These are phyloP conservation scores for Daboia siamensis DNA, from an alignment of 2,113 vertebrate genomes.

Conservation along the genomic window DNA sequence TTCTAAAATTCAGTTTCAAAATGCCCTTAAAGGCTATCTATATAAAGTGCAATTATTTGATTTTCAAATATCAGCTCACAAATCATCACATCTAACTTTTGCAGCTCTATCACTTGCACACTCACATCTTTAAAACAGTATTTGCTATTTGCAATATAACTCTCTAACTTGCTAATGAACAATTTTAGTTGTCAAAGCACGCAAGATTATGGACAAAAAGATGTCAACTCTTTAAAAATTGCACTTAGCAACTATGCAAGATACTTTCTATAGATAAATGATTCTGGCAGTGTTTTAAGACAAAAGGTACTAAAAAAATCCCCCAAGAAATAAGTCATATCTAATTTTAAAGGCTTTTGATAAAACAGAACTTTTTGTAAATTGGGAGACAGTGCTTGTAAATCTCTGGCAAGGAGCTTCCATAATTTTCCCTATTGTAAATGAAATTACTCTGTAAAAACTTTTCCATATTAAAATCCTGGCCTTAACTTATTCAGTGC, in stretches of 20 bases:
- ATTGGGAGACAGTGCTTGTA: neutral
- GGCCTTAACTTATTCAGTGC: neutral
- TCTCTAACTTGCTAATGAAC: neutral
- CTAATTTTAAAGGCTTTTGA: neutral
- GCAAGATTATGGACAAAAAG: neutral
- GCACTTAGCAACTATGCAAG: neutral
- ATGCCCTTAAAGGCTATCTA: neutral
- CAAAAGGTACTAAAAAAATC: neutral
- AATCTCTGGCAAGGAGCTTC: neutral
- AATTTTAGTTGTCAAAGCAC: neutral
- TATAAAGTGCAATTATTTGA: neutral
- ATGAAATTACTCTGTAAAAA: neutral
- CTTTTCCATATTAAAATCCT: neutral
- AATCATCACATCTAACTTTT: neutral
- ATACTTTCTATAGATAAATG: neutral
- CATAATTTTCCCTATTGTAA: neutral
- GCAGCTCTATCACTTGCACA: neutral
- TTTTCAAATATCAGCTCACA: neutral
- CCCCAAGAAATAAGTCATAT: neutral
- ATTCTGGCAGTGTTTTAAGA: neutral
- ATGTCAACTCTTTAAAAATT: neutral
- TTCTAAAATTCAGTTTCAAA: neutral
- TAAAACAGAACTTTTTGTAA: neutral
- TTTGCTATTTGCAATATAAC: neutral
- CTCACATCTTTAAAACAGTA: neutral